phyloP scores from a whole-genome alignment of 2,797 vertebrate species.

The Alfaro cultratus region DNA sequence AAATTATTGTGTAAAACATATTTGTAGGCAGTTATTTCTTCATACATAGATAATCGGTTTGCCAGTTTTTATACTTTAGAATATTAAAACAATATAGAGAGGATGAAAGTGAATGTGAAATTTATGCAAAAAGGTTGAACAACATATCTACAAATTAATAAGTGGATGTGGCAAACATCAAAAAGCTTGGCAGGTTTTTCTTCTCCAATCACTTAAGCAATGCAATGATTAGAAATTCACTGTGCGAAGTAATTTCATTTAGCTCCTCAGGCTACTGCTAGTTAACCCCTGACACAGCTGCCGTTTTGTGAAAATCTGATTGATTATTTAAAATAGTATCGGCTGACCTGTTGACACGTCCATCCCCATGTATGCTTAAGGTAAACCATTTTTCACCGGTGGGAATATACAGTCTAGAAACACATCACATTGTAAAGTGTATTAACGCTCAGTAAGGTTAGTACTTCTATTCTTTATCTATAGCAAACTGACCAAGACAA shows the following conservation, averaged over 20 bases:
- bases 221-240: conserved; percentile 20
- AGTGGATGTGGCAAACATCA: conserved; percentile 8
- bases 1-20: neutral
- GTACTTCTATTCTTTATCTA: neutral
- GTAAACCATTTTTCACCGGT: conserved; percentile 39
- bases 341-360: conserved; percentile 39
- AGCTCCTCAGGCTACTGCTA: conserved; percentile 15
- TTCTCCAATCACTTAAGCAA: conserved; percentile 18
- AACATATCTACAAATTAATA: conserved; percentile 22
- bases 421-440: conserved; percentile 6
- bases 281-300: conserved; percentile 22
- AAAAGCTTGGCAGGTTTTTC: conserved; percentile 11
- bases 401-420: conserved; percentile 41
- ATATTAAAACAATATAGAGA: neutral
- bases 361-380: conserved; percentile 22
- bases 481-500: conserved; percentile 14
- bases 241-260: conserved; percentile 3
- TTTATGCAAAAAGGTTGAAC: neutral
- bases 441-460: conserved; percentile 24
- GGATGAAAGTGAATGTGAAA: neutral
- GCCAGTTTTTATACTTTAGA: neutral
- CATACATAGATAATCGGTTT: neutral
- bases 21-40: neutral
- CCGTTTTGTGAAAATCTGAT: conserved; percentile 35
- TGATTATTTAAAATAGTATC: conserved; percentile 45